Evolutionary conservation across 1,140 invertebrate genomes (phyloP).

Genomic region (Brevipalpus yothersi): DNA sequence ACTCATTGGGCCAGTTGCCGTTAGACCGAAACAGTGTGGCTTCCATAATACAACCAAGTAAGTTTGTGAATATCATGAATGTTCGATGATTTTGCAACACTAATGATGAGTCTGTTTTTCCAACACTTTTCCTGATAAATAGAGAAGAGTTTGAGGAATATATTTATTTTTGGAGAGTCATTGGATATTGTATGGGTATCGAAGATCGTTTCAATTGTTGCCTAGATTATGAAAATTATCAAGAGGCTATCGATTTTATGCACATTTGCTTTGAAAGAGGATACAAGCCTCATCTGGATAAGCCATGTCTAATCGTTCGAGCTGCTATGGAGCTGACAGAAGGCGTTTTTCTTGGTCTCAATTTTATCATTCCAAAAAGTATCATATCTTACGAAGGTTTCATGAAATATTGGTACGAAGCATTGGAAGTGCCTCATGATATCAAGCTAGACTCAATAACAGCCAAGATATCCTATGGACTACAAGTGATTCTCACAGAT

Average conservation of each 20-base stretch:
- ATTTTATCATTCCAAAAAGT: slow-evolving; percentile 1
- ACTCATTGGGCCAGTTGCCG: slow-evolving; percentile 15
- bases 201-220: slow-evolving; percentile 43
- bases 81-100: background rate
- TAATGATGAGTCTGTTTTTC: background rate
- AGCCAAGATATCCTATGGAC: background rate
- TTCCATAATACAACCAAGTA: background rate
- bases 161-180: slow-evolving; percentile 54
- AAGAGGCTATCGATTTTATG: slow-evolving; percentile 2
- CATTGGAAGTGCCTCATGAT: slow-evolving; percentile 1
- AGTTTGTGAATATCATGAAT: background rate
- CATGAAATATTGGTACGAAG: slow-evolving; percentile 10
- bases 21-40: slow-evolving; percentile 6
- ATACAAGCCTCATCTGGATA: slow-evolving; percentile 5
- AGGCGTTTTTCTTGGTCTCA: slow-evolving; percentile 4
- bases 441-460: background rate
- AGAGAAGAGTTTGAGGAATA: slow-evolving; percentile 41
- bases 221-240: slow-evolving; percentile 13
- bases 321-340: slow-evolving; percentile 6
- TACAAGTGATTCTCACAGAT: background rate
- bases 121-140: background rate
- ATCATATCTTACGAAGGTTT: slow-evolving; percentile 5
- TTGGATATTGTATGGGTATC: slow-evolving; percentile 52
- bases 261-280: slow-evolving; percentile 8
- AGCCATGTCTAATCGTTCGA: background rate